Evolutionary conservation across 1,140 invertebrate genomes (phyloP), one percentile per base, ranked within the genome.

Genomic region (Drosophila mauritiana): DNA sequence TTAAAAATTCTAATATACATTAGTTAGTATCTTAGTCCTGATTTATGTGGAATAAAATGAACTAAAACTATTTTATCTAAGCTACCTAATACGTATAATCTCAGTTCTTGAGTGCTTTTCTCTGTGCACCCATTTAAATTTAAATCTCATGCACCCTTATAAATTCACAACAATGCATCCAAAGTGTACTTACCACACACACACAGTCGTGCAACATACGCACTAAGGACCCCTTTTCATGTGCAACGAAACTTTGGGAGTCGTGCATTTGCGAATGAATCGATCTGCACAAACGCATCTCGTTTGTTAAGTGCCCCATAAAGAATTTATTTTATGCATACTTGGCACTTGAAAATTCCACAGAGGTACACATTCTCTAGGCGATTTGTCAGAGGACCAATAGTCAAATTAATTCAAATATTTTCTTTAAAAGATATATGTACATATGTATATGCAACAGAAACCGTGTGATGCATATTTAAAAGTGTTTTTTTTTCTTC

Each of bases 261-360:
- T 75, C 68, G 59, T 78, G 75, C 61, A 81, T 78, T 78, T 42
- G 3, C 45, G 34, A 70, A 63, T 67, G 39, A 56, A 73, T 56
- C 54, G 68, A 81, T 77, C 69, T 83, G 79, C 55, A 63, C 52
- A 65, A 73, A 54, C 22, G 61, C 22, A 67, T 31, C 61, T 59
- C 51, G 31, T 37, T 42, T 46, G 25, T 25, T 64, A 64, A 74
- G 58, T 75, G 55, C 51, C 51, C 46, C 73, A 81, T 86, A 20
- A 57, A 75, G 69, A 81, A 75, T 78, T 72, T 78, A 81, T 86
- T 67, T 51, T 62, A 63, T 74, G 56, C 58, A 52, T 48, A 12
- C 20, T 59, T 65, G 31, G 10, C 45, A 42, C 59, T 53, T 20
- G 31, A 59, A 55, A 40, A 37, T 17, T 48, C 57, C 17, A 20